A percentile compares a stretch with the other conserved stretches of the same genome.
These are phyloP conservation scores for Sebastes schlegelii DNA, from an alignment of 2,113 vertebrate species.

Conservation along the genomic window DNA sequence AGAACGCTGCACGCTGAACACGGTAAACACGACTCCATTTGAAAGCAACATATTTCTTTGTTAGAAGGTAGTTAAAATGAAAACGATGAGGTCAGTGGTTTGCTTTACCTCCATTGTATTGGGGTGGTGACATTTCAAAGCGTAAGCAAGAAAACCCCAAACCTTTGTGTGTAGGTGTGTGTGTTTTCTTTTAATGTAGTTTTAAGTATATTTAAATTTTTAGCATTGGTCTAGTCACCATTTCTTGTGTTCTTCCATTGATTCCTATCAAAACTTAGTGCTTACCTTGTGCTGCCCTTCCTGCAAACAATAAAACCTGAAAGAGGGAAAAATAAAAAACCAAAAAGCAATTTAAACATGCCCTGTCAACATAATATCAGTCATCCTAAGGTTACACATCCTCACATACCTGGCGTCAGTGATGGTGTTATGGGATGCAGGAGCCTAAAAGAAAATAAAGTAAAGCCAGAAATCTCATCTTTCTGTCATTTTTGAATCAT, in stretches of 20 bases:
- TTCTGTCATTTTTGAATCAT: background rate
- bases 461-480: background rate
- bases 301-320: background rate
- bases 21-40: too few relatives aligned
- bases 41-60: background rate
- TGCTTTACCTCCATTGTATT: background rate
- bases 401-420: background rate
- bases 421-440: background rate
- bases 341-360: conserved; percentile 44
- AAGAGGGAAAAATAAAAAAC: background rate
- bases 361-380: conserved; percentile 32
- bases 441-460: conserved; percentile 5
- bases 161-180: background rate
- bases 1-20: too few relatives aligned
- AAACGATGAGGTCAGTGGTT: background rate
- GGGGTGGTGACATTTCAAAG: background rate
- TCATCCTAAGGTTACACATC: conserved; percentile 1
- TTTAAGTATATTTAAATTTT: background rate
- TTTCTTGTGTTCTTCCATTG: background rate
- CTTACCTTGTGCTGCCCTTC: background rate
- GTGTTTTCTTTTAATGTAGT: background rate
- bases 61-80: background rate
- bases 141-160: background rate
- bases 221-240: background rate
- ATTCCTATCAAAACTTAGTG: background rate